Evolutionary conservation across 2,888 invertebrate species (phyloP).

Genomic region (Allolobophora icterica): DNA sequence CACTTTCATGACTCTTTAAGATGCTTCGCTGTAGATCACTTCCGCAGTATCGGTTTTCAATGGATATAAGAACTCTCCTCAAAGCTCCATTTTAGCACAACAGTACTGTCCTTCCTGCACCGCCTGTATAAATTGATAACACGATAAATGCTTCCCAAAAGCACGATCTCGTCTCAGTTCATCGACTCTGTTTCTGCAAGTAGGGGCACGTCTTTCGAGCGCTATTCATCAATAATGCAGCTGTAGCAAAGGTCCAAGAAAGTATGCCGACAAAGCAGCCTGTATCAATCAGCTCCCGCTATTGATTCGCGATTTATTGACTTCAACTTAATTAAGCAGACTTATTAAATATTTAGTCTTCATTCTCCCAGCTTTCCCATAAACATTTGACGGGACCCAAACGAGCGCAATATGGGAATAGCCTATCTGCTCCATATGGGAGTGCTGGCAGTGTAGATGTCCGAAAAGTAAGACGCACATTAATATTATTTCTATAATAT

Average conservation of each 20-base stretch:
- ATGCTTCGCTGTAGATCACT: too few relatives aligned
- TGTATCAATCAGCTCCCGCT: background rate
- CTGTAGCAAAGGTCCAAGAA: background rate
- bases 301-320: background rate
- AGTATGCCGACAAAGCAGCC: background rate
- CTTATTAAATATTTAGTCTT: background rate
- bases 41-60: background rate
- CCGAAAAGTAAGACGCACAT: too few relatives aligned
- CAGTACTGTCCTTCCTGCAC: background rate
- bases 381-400: too few relatives aligned
- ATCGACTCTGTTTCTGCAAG: background rate
- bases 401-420: too few relatives aligned
- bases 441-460: too few relatives aligned
- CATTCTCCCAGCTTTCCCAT: too few relatives aligned
- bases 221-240: background rate
- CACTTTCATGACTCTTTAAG: too few relatives aligned
- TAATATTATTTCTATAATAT: too few relatives aligned
- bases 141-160: slow-evolving; percentile 7
- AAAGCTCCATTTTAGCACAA: background rate
- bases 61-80: background rate
- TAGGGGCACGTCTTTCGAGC: background rate
- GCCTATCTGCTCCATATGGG: too few relatives aligned
- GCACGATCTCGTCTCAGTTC: background rate
- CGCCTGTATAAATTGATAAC: background rate
- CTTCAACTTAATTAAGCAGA: background rate